Conservation (phyloP, 1,140 invertebrate genomes). For the Drosophila sproati region DNA sequence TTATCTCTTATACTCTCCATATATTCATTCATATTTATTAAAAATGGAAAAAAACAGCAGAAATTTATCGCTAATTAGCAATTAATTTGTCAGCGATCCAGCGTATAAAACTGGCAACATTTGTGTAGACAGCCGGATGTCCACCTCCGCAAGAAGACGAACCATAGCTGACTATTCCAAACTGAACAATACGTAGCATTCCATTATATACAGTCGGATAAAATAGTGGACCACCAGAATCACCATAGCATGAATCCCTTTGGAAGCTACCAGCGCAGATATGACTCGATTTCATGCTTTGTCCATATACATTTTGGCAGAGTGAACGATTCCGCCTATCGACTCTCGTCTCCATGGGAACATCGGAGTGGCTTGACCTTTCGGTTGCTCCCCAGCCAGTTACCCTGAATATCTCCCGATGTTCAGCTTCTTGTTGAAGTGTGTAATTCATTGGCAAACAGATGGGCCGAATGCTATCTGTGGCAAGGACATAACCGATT, state of each 20-base stretch:
- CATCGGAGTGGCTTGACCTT: too few species aligned
- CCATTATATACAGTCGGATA: neutral
- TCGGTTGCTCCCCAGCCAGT: too few species aligned
- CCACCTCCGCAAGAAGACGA: neutral
- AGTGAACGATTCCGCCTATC: too few species aligned
- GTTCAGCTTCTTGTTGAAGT: too few species aligned
- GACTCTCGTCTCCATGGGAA: too few species aligned
- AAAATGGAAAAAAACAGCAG: neutral
- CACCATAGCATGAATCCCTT: neutral
- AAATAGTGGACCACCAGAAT: slow-evolving; percentile 31
- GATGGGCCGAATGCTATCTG: too few species aligned
- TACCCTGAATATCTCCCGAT: too few species aligned
- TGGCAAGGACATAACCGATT: too few species aligned
- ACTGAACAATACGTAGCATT: neutral
- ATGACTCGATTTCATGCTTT: too few species aligned
- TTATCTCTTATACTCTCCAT: neutral
- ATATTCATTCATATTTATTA: neutral
- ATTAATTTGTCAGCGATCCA: slow-evolving; percentile 35
- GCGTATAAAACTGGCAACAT: slow-evolving; percentile 12
- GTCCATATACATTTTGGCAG: too few species aligned
- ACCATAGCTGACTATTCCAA: slow-evolving; percentile 32
- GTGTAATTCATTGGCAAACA: too few species aligned
- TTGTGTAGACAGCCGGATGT: slow-evolving; percentile 28
- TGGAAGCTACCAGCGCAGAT: too few species aligned
- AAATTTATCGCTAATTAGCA: neutral